These are phyloP conservation scores for Chaenodraco wilsoni DNA, from an alignment of 2,797 vertebrate species.

Conservation along the genomic window DNA sequence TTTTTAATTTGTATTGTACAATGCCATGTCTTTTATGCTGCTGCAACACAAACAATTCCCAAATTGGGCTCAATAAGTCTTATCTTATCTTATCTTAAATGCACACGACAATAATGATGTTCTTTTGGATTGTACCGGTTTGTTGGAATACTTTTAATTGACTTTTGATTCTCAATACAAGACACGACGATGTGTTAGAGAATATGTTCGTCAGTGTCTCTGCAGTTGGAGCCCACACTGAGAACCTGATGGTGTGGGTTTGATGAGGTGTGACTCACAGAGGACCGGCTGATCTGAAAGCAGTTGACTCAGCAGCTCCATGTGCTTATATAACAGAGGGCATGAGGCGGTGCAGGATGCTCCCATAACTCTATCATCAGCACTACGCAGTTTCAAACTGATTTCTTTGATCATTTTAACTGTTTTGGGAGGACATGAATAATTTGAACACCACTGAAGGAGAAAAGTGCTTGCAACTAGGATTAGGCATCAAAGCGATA, in stretches of 20 bases:
- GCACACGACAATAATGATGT: background rate
- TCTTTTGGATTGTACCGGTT: background rate
- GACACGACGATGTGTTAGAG: background rate
- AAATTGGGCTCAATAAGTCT: too few species aligned
- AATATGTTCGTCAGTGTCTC: constrained; percentile 17
- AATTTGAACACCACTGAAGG: constrained; percentile 2
- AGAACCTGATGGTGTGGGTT: constrained; percentile 63
- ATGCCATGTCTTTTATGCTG: too few species aligned
- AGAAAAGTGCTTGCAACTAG: constrained; percentile 3
- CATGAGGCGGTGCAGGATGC: constrained; percentile 20
- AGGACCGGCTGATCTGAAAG: constrained; percentile 59
- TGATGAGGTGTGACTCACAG: constrained; percentile 67
- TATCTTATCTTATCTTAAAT: background rate
- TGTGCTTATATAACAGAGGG: constrained; percentile 55
- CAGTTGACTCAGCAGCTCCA: constrained; percentile 63
- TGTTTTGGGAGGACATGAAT: constrained; percentile 3
- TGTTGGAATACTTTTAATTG: background rate
- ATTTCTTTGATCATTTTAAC: constrained; percentile 17
- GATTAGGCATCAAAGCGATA: background rate
- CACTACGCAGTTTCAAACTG: constrained; percentile 6
- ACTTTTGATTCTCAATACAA: background rate
- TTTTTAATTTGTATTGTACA: too few species aligned
- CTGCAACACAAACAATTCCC: too few species aligned
- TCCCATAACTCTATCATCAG: constrained; percentile 32
- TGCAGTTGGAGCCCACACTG: constrained; percentile 48